phyloP scores from a whole-genome alignment of 2,113 vertebrate species.

The Hippocampus mohnikei region DNA sequence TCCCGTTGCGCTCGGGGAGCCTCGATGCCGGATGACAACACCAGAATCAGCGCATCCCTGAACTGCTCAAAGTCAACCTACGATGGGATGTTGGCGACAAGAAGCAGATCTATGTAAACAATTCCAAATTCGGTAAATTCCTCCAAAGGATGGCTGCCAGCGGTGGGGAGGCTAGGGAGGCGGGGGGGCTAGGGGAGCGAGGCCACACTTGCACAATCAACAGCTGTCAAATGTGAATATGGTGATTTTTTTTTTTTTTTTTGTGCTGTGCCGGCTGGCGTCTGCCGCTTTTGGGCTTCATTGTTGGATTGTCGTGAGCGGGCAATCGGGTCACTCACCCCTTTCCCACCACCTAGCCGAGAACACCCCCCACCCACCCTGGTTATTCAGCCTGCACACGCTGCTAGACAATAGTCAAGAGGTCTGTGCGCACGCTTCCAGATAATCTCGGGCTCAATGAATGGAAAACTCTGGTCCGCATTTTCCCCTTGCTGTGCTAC shows the following conservation, averaged over 20 bases:
- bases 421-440: slow-evolving; percentile 36
- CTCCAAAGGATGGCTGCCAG: slow-evolving; percentile 26
- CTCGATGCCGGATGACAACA: slow-evolving; percentile 75
- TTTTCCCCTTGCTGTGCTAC: neutral
- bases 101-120: neutral
- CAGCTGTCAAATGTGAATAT: slow-evolving; percentile 72
- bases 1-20: slow-evolving; percentile 72
- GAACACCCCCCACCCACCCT: slow-evolving; percentile 13
- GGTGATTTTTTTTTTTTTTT: slow-evolving; percentile 45
- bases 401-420: slow-evolving; percentile 31
- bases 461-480: no score
- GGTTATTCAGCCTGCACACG: slow-evolving; percentile 4
- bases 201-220: slow-evolving; percentile 57
- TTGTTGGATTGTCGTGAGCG: slow-evolving; percentile 34
- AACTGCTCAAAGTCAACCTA: slow-evolving; percentile 94
- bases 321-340: slow-evolving; percentile 26
- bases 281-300: slow-evolving; percentile 25
- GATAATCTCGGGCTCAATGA: slow-evolving; percentile 5
- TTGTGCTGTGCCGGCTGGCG: slow-evolving; percentile 54
- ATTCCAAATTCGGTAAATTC: slow-evolving; percentile 39
- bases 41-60: slow-evolving; percentile 89
- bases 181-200: neutral
- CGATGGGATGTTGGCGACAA: slow-evolving; percentile 11
- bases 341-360: neutral
- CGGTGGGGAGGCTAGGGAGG: neutral